A percentile compares a stretch with the other conserved stretches of the same genome.
Evolutionary conservation across 2,888 invertebrate genomes (phyloP).

Genomic region (Drosophila niveifrons): DNA sequence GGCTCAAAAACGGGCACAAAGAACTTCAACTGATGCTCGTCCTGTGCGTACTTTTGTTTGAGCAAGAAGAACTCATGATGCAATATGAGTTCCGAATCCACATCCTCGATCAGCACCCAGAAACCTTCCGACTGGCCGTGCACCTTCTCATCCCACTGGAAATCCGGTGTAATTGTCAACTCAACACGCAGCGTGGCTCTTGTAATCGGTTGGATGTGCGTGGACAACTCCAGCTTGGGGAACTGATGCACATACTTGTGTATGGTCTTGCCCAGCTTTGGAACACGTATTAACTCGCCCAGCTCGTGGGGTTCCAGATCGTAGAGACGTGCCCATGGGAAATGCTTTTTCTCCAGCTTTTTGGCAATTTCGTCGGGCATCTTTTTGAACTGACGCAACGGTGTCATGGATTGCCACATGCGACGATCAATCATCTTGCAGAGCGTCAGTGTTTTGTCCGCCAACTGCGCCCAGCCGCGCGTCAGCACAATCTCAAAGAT

Average conservation of each 20-base stretch:
- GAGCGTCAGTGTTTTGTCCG: constrained; percentile 96
- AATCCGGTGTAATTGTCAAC: constrained; percentile 98
- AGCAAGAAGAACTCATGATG: constrained; percentile 98
- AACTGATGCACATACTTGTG: constrained; percentile 96
- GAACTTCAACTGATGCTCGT: constrained; percentile 98
- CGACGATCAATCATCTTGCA: constrained; percentile 99
- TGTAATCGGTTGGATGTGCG: constrained; percentile 99
- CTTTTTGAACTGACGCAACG: constrained; percentile 97
- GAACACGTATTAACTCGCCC: constrained; percentile 89
- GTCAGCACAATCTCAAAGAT: constrained; percentile 98
- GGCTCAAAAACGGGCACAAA: constrained; percentile 99
- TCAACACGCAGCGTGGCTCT: constrained; percentile 96
- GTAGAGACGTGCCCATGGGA: constrained; percentile 97
- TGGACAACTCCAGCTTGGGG: constrained; percentile 97
- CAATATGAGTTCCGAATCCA: constrained; percentile 94
- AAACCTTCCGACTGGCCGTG: constrained; percentile 94
- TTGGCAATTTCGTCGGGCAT: constrained; percentile 98
- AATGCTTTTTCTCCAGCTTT: constrained; percentile 98
- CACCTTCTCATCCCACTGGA: constrained; percentile 99
- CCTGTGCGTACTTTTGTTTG: constrained; percentile 96
- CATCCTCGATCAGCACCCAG: constrained; percentile 95
- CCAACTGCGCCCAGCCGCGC: constrained; percentile 98
- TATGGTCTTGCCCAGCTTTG: constrained; percentile 91
- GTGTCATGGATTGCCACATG: constrained; percentile 99
- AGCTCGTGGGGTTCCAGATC: constrained; percentile 99